Evolutionary conservation across 2,797 vertebrate species (phyloP).

Genomic region (Alectoris magna): DNA sequence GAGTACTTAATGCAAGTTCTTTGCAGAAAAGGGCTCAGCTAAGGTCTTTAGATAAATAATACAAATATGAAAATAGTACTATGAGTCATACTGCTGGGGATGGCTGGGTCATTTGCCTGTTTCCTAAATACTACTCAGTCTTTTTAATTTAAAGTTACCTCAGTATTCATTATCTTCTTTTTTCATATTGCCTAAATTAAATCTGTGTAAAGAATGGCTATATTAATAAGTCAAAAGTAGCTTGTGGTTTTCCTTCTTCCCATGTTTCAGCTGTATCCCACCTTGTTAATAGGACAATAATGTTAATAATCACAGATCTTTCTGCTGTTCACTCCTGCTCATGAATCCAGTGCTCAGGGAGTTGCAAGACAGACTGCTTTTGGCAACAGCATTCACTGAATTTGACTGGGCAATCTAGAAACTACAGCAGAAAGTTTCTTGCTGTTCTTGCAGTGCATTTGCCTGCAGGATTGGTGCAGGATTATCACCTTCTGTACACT

Average conservation of each 20-base stretch:
- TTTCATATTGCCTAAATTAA: neutral
- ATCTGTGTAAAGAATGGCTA: neutral
- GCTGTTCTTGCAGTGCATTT: rapidly evolving
- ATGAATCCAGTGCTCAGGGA: rapidly evolving
- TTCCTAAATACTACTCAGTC: conserved; percentile 46
- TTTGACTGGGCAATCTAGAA: neutral
- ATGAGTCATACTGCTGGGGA: conserved; percentile 21
- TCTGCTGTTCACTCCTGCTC: neutral
- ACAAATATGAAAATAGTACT: conserved; percentile 53
- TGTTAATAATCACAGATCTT: neutral
- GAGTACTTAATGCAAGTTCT: conserved; percentile 6
- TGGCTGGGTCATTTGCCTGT: conserved; percentile 49
- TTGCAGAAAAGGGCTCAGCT: conserved; percentile 7
- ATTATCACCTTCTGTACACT: neutral
- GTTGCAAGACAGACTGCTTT: neutral
- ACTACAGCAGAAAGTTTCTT: neutral
- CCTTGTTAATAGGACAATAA: neutral
- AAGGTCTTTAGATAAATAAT: conserved; percentile 39
- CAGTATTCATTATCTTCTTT: conserved; percentile 15
- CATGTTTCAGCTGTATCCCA: neutral
- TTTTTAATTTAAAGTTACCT: conserved; percentile 47
- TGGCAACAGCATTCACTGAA: neutral
- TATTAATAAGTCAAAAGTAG: neutral
- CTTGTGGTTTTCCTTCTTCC: neutral
- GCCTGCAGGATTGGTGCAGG: neutral